phyloP scores from a whole-genome alignment of 2,888 invertebrate genomes.

The Serrognathus titanus region DNA sequence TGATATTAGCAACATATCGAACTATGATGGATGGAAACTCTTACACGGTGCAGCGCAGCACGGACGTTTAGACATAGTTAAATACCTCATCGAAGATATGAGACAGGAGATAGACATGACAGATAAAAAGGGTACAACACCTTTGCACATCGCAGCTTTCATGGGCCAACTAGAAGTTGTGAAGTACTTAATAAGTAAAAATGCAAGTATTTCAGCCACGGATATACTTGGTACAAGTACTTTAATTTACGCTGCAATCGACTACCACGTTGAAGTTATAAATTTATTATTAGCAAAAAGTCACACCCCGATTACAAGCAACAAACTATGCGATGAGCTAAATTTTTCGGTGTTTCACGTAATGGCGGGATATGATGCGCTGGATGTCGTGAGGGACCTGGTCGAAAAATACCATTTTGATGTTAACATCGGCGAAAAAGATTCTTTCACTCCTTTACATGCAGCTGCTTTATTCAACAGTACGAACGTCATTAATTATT shows the following conservation, averaged over 20 bases:
- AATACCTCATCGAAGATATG: too few relatives aligned
- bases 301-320: too few relatives aligned
- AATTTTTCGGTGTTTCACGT: too few relatives aligned
- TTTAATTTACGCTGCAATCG: conserved; percentile 79
- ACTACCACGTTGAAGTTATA: too few relatives aligned
- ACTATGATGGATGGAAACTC: too few relatives aligned
- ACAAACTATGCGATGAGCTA: too few relatives aligned
- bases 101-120: background rate
- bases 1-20: too few relatives aligned
- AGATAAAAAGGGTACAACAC: background rate
- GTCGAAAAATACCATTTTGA: conserved; percentile 75
- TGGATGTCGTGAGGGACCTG: background rate
- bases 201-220: conserved; percentile 95
- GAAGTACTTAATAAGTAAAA: conserved; percentile 52
- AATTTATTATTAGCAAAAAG: too few relatives aligned
- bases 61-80: too few relatives aligned
- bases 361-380: too few relatives aligned
- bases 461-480: conserved; percentile 93
- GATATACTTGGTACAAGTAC: conserved; percentile 97
- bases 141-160: background rate
- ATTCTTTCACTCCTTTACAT: conserved; percentile 94
- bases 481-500: conserved; percentile 88
- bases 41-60: too few relatives aligned
- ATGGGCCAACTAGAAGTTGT: background rate
- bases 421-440: conserved; percentile 95